Evolutionary conservation across 2,888 invertebrate species (phyloP).

Genomic region (Acronicta alni): DNA sequence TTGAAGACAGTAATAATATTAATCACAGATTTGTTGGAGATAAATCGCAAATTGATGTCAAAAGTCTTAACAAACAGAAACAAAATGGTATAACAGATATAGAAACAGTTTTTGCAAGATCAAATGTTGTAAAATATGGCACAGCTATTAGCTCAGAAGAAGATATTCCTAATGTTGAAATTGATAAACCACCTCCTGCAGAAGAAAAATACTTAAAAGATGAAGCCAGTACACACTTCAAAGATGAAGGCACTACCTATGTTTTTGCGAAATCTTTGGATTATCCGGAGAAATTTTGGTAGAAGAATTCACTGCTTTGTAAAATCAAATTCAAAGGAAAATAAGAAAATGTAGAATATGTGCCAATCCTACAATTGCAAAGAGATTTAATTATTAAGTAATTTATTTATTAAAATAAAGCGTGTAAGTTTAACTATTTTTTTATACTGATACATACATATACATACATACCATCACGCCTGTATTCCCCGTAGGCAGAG

Average conservation of each 20-base stretch:
- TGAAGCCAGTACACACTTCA: conserved; percentile 7
- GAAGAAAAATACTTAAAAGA: too few relatives aligned
- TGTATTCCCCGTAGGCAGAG: too few relatives aligned
- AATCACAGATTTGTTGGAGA: conserved; percentile 29
- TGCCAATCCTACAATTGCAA: too few relatives aligned
- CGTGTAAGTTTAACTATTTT: too few relatives aligned
- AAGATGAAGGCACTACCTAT: conserved; percentile 48
- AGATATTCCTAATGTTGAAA: conserved; percentile 4
- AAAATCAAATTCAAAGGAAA: too few relatives aligned
- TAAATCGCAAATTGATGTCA: conserved; percentile 59
- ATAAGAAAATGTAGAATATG: too few relatives aligned
- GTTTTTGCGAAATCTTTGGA: conserved; percentile 64
- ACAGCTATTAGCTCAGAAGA: conserved; percentile 24
- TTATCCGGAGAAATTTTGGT: conserved; percentile 30
- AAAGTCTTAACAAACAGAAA: conserved; percentile 21
- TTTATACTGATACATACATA: too few relatives aligned
- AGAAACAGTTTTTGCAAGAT: conserved; percentile 77
- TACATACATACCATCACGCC: too few relatives aligned
- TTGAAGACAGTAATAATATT: conserved; percentile 28
- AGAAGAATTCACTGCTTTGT: background rate
- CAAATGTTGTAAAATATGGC: conserved; percentile 78
- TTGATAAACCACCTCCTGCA: conserved; percentile 6
- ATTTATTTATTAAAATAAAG: too few relatives aligned
- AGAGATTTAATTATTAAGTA: too few relatives aligned
- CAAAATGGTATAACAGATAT: conserved; percentile 48